Conservation (phyloP, 2,797 vertebrate genomes). For the Steatocranus sp. region DNA sequence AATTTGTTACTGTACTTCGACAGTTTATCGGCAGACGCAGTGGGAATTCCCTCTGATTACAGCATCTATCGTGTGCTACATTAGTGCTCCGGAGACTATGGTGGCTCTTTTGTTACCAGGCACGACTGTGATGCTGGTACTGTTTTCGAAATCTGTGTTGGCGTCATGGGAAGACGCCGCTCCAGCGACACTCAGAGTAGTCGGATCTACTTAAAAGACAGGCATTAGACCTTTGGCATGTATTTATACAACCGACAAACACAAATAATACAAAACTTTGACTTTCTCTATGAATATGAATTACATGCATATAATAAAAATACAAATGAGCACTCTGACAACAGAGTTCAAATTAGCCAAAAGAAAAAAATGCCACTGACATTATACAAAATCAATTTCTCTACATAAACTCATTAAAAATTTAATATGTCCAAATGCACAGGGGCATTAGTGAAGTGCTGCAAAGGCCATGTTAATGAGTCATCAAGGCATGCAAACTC, state of each 20-base stretch:
- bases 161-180: not conserved
- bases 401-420: slow-evolving; percentile 40
- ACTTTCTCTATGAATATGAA: not conserved
- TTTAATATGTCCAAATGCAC: slow-evolving; percentile 46
- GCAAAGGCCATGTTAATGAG: slow-evolving; percentile 63
- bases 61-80: not conserved
- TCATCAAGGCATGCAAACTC: slow-evolving; percentile 68
- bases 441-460: slow-evolving; percentile 40
- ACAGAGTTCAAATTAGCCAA: slow-evolving; percentile 12
- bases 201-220: not conserved
- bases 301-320: not conserved
- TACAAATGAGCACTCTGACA: slow-evolving; percentile 14
- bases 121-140: not conserved
- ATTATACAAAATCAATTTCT: slow-evolving; percentile 29
- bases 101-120: not conserved
- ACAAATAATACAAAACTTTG: not conserved
- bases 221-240: not conserved
- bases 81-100: not conserved
- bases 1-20: not conserved
- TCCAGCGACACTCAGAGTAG: not conserved
- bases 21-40: not conserved
- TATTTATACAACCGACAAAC: not conserved
- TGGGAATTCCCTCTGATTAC: slow-evolving; percentile 2
- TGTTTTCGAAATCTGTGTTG: not conserved
- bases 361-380: not conserved